These are phyloP conservation scores for Crocallis elinguaria DNA, from an alignment of 2,888 invertebrate genomes.

Conservation along the genomic window DNA sequence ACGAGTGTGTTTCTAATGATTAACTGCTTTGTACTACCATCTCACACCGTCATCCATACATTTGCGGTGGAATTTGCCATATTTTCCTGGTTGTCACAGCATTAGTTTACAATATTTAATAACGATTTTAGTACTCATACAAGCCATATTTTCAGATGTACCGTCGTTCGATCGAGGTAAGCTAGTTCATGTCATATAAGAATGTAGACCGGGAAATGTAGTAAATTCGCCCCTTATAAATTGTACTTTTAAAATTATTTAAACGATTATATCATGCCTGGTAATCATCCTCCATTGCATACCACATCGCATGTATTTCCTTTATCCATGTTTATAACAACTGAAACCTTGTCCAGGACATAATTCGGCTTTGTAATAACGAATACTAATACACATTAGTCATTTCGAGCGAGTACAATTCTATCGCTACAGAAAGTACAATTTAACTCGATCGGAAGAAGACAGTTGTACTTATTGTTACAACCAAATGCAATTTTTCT, in stretches of 20 bases:
- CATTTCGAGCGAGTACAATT: not conserved
- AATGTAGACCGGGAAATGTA: conserved; percentile 71
- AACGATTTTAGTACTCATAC: conserved; percentile 57
- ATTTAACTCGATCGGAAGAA: not conserved
- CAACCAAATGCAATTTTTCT: not conserved
- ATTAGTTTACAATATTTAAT: conserved; percentile 44
- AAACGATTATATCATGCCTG: conserved; percentile 24
- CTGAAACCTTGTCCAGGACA: not conserved
- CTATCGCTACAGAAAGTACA: not conserved
- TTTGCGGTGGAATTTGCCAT: conserved; percentile 62
- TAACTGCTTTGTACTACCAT: conserved; percentile 78
- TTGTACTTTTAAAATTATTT: conserved; percentile 38
- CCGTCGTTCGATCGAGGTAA: conserved; percentile 77
- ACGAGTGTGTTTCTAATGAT: conserved; percentile 50
- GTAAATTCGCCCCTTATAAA: conserved; percentile 61
- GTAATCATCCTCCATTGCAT: conserved; percentile 33
- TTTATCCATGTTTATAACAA: conserved; percentile 5
- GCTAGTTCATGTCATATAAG: conserved; percentile 62
- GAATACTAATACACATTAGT: too few relatives aligned
- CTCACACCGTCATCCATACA: conserved; percentile 38
- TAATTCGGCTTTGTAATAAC: too few relatives aligned
- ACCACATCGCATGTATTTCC: conserved; percentile 31
- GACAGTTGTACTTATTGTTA: too few relatives aligned
- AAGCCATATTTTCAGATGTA: conserved; percentile 77
- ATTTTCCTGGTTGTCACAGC: conserved; percentile 67